These are phyloP conservation scores for Scolopax rusticola DNA, from an alignment of 2,797 vertebrate species.

Conservation along the genomic window DNA sequence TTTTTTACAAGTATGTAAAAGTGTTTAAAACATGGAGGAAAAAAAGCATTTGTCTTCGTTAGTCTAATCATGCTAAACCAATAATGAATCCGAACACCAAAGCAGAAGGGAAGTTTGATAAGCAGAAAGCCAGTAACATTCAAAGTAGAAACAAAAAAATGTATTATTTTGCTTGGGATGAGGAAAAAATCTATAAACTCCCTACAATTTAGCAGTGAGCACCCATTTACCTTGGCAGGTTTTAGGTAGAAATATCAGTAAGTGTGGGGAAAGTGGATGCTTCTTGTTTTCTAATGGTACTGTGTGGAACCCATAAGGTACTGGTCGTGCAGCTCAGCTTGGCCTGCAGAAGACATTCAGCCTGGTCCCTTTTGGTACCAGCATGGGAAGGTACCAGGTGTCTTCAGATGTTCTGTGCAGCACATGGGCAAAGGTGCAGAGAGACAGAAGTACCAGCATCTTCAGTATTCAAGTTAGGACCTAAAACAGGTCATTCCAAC, in stretches of 20 bases:
- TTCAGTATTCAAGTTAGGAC: background rate
- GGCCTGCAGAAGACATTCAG: background rate
- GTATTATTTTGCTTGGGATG: background rate
- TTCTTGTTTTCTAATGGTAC: background rate
- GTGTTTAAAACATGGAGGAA: background rate
- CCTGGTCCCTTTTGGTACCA: background rate
- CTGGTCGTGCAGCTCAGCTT: background rate
- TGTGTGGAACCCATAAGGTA: fast-evolving
- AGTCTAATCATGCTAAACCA: background rate
- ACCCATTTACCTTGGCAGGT: background rate
- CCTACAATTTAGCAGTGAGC: background rate
- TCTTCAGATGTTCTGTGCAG: background rate
- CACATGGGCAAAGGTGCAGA: too few species aligned
- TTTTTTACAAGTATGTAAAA: background rate
- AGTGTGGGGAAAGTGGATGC: background rate
- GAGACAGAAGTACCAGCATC: background rate
- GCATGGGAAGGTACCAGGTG: fast-evolving
- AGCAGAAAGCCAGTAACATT: background rate
- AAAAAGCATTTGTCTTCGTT: background rate
- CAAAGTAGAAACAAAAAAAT: background rate
- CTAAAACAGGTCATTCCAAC: background rate
- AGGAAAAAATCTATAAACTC: background rate
- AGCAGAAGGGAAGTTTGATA: too few species aligned
- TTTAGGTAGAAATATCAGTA: background rate
- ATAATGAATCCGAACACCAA: background rate